phyloP scores from a whole-genome alignment of 2,888 invertebrate species.

The Xestia c-nigrum region DNA sequence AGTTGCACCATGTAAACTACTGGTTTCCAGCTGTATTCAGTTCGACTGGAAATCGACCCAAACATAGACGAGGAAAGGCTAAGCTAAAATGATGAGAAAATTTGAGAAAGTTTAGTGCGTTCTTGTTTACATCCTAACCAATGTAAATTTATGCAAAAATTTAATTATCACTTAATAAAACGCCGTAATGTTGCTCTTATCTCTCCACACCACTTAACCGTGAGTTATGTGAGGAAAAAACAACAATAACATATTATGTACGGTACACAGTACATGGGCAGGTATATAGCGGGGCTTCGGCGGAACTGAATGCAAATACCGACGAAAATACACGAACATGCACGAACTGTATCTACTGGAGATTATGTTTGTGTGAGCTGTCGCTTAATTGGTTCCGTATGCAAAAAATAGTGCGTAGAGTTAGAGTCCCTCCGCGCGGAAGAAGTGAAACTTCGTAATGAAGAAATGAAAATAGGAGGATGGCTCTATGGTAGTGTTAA shows the following conservation, averaged over 20 bases:
- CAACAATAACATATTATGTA: slow-evolving; percentile 43
- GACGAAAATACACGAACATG: slow-evolving; percentile 50
- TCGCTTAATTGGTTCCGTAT: slow-evolving; percentile 16
- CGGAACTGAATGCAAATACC: slow-evolving; percentile 51
- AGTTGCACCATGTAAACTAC: neutral
- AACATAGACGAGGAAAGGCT: neutral
- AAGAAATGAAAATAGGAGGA: too few species aligned
- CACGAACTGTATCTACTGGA: neutral
- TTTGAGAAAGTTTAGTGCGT: neutral
- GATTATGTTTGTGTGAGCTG: neutral
- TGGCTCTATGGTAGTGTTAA: too few species aligned
- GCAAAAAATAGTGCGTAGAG: too few species aligned
- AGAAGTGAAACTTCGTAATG: too few species aligned
- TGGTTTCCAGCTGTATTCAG: neutral
- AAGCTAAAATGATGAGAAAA: neutral
- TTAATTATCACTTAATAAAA: slow-evolving; percentile 55
- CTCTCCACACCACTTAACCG: slow-evolving; percentile 52
- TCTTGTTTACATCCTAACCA: neutral
- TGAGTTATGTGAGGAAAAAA: slow-evolving; percentile 49
- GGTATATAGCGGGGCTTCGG: slow-evolving; percentile 19
- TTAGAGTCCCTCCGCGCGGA: too few species aligned
- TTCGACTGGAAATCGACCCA: neutral
- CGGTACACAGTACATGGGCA: neutral
- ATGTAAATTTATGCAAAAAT: slow-evolving; percentile 37
- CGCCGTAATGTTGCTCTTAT: slow-evolving; percentile 34